phyloP scores from a whole-genome alignment of 2,888 invertebrate species.

The Idaea aversata region DNA sequence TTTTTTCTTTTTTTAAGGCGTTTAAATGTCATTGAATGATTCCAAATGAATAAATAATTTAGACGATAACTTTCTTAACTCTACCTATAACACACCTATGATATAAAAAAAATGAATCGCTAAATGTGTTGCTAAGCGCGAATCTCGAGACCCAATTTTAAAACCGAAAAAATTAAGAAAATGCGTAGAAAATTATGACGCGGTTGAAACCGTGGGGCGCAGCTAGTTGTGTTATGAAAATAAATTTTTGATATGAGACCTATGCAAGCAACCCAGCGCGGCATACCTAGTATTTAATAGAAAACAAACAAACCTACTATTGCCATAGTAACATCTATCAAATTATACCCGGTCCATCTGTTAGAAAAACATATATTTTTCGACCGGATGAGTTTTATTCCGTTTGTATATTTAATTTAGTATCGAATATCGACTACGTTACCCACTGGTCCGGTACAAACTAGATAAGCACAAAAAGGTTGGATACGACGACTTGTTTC shows the following conservation, averaged over 20 bases:
- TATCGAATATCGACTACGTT: not conserved
- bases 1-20: too few relatives aligned
- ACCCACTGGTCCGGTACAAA: not conserved
- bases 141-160: too few relatives aligned
- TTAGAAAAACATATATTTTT: not conserved
- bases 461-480: conserved; percentile 1
- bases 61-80: too few relatives aligned
- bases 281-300: not conserved
- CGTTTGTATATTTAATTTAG: conserved; percentile 1
- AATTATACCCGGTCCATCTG: not conserved
- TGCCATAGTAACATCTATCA: not conserved
- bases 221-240: too few relatives aligned
- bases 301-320: not conserved
- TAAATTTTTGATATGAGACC: not conserved
- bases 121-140: too few relatives aligned
- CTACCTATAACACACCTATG: too few relatives aligned
- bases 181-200: too few relatives aligned
- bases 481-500: not conserved
- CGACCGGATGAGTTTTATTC: not conserved
- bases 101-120: too few relatives aligned
- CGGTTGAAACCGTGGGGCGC: too few relatives aligned
- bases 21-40: too few relatives aligned
- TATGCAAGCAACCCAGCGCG: not conserved
- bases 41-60: too few relatives aligned
- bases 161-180: too few relatives aligned